These are phyloP conservation scores for Mallotus villosus DNA, from an alignment of 2,797 vertebrate species.

Conservation along the genomic window DNA sequence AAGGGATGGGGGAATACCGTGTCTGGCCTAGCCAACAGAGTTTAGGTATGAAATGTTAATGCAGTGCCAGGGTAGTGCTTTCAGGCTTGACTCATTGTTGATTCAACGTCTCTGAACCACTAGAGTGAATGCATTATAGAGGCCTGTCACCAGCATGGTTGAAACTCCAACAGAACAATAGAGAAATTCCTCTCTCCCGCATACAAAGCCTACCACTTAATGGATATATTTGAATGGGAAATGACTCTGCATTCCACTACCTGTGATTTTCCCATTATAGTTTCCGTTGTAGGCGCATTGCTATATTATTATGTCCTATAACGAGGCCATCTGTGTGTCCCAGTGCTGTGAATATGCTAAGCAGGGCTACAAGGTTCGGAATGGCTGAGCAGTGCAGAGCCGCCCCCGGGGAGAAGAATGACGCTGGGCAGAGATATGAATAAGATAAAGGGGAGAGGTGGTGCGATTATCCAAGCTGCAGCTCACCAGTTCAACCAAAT, in stretches of 20 bases:
- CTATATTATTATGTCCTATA: neutral
- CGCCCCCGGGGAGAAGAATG: slow-evolving; percentile 36
- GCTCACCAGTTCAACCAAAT: slow-evolving; percentile 43
- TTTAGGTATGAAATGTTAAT: slow-evolving; percentile 3
- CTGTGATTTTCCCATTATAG: neutral
- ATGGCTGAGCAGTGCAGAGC: slow-evolving; percentile 9
- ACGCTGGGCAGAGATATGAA: slow-evolving; percentile 46
- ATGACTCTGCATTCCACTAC: neutral
- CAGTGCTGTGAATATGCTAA: slow-evolving; percentile 15
- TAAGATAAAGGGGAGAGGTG: slow-evolving; percentile 50
- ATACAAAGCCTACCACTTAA: neutral
- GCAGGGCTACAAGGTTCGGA: neutral
- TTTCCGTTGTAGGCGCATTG: neutral
- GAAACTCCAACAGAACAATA: neutral
- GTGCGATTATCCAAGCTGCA: slow-evolving; percentile 48
- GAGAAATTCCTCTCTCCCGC: neutral
- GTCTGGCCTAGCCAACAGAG: neutral
- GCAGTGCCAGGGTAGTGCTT: neutral
- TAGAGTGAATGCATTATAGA: neutral
- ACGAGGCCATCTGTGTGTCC: neutral
- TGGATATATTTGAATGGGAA: neutral
- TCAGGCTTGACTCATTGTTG: neutral
- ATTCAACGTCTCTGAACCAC: neutral
- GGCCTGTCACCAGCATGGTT: neutral
- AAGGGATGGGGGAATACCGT: neutral